Evolutionary conservation across 35 echinoderm and acorn worm species (phyloP).

Genomic region (Lytechinus variegatus): DNA sequence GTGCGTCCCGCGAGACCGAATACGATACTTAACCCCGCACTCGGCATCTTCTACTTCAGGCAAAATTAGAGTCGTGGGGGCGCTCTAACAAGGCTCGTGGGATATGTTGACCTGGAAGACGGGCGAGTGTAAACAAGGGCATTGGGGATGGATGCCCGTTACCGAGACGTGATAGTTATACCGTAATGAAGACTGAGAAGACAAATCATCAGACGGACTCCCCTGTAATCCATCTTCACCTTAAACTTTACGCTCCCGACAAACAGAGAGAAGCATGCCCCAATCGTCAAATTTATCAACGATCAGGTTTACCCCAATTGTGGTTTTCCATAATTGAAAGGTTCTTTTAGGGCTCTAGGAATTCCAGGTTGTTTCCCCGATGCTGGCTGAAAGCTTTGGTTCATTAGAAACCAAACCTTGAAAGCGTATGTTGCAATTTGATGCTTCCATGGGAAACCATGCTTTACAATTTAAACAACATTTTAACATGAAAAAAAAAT

Average conservation of each 20-base stretch:
- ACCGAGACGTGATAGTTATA: neutral
- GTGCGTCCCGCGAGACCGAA: neutral
- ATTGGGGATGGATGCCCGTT: neutral
- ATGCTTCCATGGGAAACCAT: neutral
- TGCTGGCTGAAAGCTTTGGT: neutral
- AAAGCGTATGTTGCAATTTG: neutral
- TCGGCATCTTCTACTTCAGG: neutral
- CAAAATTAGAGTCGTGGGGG: slow-evolving; percentile 1
- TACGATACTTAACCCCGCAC: neutral
- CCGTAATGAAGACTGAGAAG: neutral
- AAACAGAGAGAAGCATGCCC: neutral
- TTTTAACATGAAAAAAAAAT: too few relatives aligned
- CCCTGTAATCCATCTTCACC: neutral
- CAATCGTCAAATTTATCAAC: neutral
- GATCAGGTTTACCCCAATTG: neutral
- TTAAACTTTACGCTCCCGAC: neutral
- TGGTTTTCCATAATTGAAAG: neutral
- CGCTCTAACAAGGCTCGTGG: neutral
- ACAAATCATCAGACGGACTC: neutral
- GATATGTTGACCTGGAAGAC: neutral
- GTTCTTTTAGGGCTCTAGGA: neutral
- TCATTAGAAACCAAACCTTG: neutral
- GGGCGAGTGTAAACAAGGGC: neutral
- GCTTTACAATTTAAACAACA: too few relatives aligned
- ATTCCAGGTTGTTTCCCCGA: neutral